Evolutionary conservation across 2,113 vertebrate species (phyloP), one percentile per base, ranked within the genome.

Genomic region (Xiphias gladius): DNA sequence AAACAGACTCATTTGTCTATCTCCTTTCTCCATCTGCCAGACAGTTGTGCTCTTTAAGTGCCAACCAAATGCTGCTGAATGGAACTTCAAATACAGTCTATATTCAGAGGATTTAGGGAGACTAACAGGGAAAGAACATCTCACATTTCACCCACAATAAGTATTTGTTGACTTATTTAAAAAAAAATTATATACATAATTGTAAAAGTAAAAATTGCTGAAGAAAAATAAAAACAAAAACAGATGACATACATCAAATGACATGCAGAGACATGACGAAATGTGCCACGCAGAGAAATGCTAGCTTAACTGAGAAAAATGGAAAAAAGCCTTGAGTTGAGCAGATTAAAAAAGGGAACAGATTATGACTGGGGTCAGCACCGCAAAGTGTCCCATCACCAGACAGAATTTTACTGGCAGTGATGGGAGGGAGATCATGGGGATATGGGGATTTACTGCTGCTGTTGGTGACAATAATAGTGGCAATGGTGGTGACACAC

Each of bases 271-370:
- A 62, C 11, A 63, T 68, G 65, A 68, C 2, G 0, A 54, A 46
- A 41, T 13, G 26, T 10, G 19, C n/a, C 28, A 59, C 24, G 20
- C 64, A 57, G 2, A 7, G 55, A 83, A 67, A 73, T 7, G n/a
- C 46, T 48, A 55, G 39, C 46, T 80, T 72, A 84, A 72, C n/a
- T 37, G 37, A 24, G 28, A 35, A 63, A 77, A 73, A 80, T 83
- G 32, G 28, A 22, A 0, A 74, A 79, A 81, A 82, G 79, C 77
- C 79, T 81, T 3, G 22, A 82, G 0, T 35, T 82, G 83, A 89
- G 65, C 68, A 84, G 86, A 90, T 90, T 86, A 90, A 88, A 68
- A 55, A 76, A 82, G 5, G 65, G 52, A 85, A 46, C 71, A 80
- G 87, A 92, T 92, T 86, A 90, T 14, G 30, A 64, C 4, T 59